Conservation (phyloP, 2,797 vertebrate genomes). For the Macroramphosus scolopax region DNA sequence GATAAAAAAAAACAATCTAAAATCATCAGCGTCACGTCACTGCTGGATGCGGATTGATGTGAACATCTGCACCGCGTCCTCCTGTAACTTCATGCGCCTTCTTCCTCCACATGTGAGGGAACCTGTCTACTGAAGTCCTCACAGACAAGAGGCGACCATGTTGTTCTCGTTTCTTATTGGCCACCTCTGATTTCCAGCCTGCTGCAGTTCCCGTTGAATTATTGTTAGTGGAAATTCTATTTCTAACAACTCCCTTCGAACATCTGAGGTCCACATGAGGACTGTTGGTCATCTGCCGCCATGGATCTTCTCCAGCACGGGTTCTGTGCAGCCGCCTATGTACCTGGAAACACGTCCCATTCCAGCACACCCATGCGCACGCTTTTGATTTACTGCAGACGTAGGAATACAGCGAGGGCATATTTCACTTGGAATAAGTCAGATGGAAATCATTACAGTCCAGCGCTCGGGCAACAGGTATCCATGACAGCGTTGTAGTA, state of each 20-base stretch:
- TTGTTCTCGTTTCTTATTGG: constrained; percentile 17
- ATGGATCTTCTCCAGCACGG: constrained; percentile 16
- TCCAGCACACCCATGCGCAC: constrained; percentile 7
- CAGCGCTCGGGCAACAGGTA: constrained; percentile 21
- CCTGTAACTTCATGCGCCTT: constrained; percentile 8
- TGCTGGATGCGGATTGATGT: background rate
- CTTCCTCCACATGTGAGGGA: constrained; percentile 22
- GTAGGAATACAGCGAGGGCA: constrained; percentile 17
- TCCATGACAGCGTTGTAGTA: constrained; percentile 26
- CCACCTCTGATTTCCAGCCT: constrained; percentile 8
- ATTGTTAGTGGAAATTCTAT: constrained; percentile 54
- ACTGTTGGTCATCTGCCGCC: constrained; percentile 36
- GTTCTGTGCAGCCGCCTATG: constrained; percentile 16
- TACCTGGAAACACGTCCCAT: constrained; percentile 38
- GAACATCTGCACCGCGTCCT: background rate
- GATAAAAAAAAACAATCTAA: no score
- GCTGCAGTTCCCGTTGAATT: constrained; percentile 35
- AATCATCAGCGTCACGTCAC: background rate
- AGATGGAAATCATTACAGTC: constrained; percentile 45
- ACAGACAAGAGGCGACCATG: constrained; percentile 23
- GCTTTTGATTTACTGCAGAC: constrained; percentile 26
- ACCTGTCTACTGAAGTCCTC: constrained; percentile 32
- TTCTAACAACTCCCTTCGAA: constrained; percentile 37
- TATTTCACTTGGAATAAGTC: constrained; percentile 47
- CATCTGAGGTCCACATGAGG: constrained; percentile 70